Evolutionary conservation across 2,797 vertebrate species (phyloP).

Genomic region (Karalla daura): DNA sequence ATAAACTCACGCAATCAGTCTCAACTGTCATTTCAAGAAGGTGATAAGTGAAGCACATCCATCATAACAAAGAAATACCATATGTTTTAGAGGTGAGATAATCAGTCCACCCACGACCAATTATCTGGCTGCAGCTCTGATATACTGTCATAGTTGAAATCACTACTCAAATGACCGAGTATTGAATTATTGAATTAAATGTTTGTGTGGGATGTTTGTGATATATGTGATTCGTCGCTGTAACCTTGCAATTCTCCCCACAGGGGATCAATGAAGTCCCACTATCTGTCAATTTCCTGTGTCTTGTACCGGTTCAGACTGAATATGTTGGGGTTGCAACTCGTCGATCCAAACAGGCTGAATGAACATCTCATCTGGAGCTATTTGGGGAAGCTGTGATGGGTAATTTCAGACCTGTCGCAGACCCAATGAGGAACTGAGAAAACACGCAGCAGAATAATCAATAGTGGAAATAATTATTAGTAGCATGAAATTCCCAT

Average conservation of each 20-base stretch:
- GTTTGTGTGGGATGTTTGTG: too few relatives aligned
- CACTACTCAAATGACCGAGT: background rate
- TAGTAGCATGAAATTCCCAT: background rate
- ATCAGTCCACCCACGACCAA: background rate
- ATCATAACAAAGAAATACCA: background rate
- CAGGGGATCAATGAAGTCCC: too few relatives aligned
- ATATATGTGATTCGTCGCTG: too few relatives aligned
- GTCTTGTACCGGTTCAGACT: background rate
- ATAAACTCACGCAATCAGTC: background rate
- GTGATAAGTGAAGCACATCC: background rate
- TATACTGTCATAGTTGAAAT: background rate
- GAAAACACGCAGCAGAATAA: background rate
- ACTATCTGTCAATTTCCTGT: too few relatives aligned
- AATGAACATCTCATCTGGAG: background rate
- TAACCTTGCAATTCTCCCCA: too few relatives aligned
- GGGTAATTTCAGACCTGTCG: background rate
- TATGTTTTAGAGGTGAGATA: background rate
- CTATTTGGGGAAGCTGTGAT: background rate
- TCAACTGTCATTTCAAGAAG: too few relatives aligned
- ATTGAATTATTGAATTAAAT: too few relatives aligned
- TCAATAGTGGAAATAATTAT: background rate
- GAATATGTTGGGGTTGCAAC: background rate
- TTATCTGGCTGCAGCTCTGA: background rate
- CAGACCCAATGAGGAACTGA: background rate
- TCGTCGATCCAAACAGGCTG: background rate